These are phyloP conservation scores for Coleophora deauratella DNA, from an alignment of 2,888 invertebrate species.

Conservation along the genomic window DNA sequence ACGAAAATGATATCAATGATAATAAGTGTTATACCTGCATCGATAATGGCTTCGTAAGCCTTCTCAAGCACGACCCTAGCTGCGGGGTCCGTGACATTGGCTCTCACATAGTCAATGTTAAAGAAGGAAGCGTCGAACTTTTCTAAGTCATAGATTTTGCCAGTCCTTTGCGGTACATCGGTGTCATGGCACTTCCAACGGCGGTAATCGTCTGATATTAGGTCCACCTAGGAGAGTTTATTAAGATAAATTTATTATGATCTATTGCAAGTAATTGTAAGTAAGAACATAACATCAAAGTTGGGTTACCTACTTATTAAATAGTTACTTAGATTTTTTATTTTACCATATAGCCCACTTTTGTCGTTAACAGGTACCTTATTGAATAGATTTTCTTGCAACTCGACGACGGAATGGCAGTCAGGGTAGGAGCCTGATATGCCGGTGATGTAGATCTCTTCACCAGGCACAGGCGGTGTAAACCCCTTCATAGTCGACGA, in stretches of 20 bases:
- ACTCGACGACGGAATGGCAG: slow-evolving; percentile 81
- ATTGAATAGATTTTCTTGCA: slow-evolving; percentile 80
- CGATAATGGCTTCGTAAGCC: slow-evolving; percentile 80
- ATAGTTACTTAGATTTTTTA: too few species aligned
- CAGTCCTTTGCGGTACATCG: slow-evolving; percentile 78
- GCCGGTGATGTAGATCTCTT: slow-evolving; percentile 79
- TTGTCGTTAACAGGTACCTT: slow-evolving; percentile 68
- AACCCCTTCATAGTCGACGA: too few species aligned
- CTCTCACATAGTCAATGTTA: slow-evolving; percentile 77
- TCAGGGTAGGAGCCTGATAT: slow-evolving; percentile 84
- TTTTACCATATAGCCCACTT: too few species aligned
- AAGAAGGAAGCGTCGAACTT: slow-evolving; percentile 83
- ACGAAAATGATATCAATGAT: slow-evolving; percentile 1
- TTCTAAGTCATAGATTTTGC: slow-evolving; percentile 74
- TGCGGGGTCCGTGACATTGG: slow-evolving; percentile 79
- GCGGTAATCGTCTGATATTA: slow-evolving; percentile 81
- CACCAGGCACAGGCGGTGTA: slow-evolving; percentile 62
- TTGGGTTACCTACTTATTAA: too few species aligned
- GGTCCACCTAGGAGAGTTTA: slow-evolving; percentile 78
- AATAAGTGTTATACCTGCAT: slow-evolving; percentile 77
- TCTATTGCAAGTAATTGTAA: too few species aligned
- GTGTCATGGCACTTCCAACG: slow-evolving; percentile 77
- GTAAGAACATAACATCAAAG: too few species aligned
- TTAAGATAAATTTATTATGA: too few species aligned
- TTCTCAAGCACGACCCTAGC: slow-evolving; percentile 80